Evolutionary conservation across 2,797 vertebrate genomes (phyloP), one percentile per base, ranked within the genome.

Genomic region (Propithecus perrieri): DNA sequence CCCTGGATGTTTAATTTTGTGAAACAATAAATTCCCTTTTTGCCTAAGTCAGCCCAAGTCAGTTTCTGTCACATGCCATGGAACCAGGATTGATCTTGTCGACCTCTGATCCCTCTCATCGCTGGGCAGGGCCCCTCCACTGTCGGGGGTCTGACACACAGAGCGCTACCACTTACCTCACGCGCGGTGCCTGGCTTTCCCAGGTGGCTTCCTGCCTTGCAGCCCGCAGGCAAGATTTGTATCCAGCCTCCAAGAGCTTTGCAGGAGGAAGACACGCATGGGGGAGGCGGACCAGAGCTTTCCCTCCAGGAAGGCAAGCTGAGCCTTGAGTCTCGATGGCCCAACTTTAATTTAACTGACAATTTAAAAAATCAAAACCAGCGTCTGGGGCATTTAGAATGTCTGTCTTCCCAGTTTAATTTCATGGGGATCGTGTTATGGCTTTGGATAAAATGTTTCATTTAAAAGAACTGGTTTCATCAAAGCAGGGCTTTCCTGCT

Each of bases 311-410:
- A 93, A 92, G 79, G 87, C 59, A 61, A 93, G 65, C 50, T 0
- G 14, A 76, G 94, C 18, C 0, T 14, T n/a, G 86, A 41, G 57
- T 94, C 81, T 96, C 92, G 38, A 33, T 33, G 95, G 96, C 26
- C 93, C 84, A 91, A 91, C 96, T 97, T 97, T 97, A 97, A 97
- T 97, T 97, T 94, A 97, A 97, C 93, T 79, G 96, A 96, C 94
- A 95, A 80, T 88, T 96, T 61, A 69, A 96, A 97, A 97, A 96
- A 95, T 96, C 96, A 97, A 95, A 97, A 89, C 86, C 96, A 90
- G 96, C 7, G 2, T 94, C 85, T 87, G 80, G 89, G 90, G 90
- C 94, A 92, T 96, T 97, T 92, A 97, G 67, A 93, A 96, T 90
- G 72, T 91, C 91, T 97, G 96, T 96, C 91, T 97, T 97, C 91